These are phyloP conservation scores for Adrianichthys oophorus DNA, from an alignment of 2,797 vertebrate genomes.

Conservation along the genomic window DNA sequence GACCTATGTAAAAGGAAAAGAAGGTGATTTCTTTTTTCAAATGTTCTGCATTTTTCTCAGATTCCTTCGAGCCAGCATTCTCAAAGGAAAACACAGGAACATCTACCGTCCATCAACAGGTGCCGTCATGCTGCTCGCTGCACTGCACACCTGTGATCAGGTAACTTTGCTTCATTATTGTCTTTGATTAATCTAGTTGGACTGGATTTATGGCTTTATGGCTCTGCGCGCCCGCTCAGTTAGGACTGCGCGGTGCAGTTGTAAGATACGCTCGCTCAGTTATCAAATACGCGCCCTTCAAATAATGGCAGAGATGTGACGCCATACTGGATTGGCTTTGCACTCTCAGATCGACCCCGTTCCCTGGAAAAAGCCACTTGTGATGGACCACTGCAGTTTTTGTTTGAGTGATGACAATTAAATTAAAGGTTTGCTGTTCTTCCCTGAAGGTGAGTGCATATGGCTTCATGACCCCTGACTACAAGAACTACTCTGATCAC, in stretches of 20 bases:
- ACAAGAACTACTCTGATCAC: constrained; percentile 75
- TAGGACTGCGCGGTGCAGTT: too few species aligned
- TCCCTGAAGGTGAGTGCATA: constrained; percentile 78
- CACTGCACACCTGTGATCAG: constrained; percentile 82
- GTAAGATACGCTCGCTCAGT: too few species aligned
- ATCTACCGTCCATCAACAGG: constrained; percentile 82
- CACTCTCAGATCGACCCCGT: not conserved
- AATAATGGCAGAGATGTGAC: too few species aligned
- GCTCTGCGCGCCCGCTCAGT: too few species aligned
- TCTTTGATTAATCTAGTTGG: not conserved
- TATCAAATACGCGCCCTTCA: too few species aligned
- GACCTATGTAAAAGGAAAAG: not conserved
- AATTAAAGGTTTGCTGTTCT: constrained; percentile 1
- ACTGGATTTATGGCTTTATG: too few species aligned
- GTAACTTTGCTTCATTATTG: constrained; percentile 17
- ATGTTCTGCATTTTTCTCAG: constrained; percentile 44
- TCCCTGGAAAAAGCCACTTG: not conserved
- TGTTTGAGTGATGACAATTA: not conserved
- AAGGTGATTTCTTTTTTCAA: too few species aligned
- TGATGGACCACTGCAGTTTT: not conserved
- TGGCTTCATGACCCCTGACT: constrained; percentile 83
- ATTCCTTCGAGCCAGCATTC: constrained; percentile 67
- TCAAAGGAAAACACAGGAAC: constrained; percentile 49
- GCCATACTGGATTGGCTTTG: constrained; percentile 14
- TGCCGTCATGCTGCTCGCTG: constrained; percentile 79